These are phyloP conservation scores for Spinus pinus DNA, from an alignment of 2,797 vertebrate genomes.

Conservation along the genomic window DNA sequence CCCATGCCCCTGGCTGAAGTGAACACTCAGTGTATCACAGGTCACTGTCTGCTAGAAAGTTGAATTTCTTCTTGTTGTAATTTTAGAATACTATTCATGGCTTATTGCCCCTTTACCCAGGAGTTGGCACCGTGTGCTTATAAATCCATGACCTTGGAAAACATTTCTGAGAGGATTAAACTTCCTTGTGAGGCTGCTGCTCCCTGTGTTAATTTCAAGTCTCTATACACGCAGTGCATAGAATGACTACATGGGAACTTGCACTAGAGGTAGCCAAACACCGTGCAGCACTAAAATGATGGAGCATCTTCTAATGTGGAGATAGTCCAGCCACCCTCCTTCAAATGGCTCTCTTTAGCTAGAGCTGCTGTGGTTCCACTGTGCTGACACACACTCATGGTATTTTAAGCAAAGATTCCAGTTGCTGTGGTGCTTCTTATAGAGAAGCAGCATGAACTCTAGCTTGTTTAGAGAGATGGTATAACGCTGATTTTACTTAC, in stretches of 20 bases:
- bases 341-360: not conserved
- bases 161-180: not conserved
- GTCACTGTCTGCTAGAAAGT: not conserved
- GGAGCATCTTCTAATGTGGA: not conserved
- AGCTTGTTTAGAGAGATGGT: not conserved
- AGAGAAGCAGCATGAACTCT: not conserved
- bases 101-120: not conserved
- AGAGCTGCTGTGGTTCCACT: not conserved
- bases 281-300: not conserved
- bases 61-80: not conserved
- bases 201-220: not conserved
- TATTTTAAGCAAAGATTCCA: not conserved
- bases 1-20: not conserved
- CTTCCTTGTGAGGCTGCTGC: not conserved
- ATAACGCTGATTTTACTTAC: not conserved
- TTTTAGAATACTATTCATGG: not conserved
- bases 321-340: not conserved
- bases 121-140: not conserved
- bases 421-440: not conserved
- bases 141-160: not conserved
- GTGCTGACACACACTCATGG: not conserved
- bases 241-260: not conserved
- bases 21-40: not conserved
- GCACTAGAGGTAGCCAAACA: not conserved
- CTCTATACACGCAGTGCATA: fast-evolving